Conservation (phyloP, 2,888 invertebrate genomes). For the Philereme vetulata region DNA sequence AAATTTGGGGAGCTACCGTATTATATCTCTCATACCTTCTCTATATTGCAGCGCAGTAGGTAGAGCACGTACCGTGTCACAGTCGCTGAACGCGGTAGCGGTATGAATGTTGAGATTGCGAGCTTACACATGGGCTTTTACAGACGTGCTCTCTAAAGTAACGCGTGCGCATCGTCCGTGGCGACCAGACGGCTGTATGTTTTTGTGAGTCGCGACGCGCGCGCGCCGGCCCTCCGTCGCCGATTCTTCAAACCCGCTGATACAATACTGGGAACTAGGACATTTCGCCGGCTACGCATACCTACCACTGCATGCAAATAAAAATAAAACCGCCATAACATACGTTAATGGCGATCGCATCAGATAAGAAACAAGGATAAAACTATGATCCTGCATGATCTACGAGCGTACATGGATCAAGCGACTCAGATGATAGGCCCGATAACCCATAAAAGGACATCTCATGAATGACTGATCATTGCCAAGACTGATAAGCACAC, state of each 20-base stretch:
- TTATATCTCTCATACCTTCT: constrained; percentile 33
- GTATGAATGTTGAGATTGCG: constrained; percentile 41
- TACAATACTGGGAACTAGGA: constrained; percentile 74
- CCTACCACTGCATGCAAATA: constrained; percentile 31
- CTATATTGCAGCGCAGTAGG: constrained; percentile 28
- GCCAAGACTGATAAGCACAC: constrained; percentile 50
- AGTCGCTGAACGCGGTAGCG: constrained; percentile 35
- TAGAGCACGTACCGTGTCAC: constrained; percentile 32
- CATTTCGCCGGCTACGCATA: constrained; percentile 53
- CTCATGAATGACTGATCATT: constrained; percentile 53
- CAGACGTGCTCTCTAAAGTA: constrained; percentile 43
- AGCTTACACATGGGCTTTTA: constrained; percentile 43
- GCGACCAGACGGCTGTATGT: constrained; percentile 66
- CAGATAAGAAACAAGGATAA: constrained; percentile 35
- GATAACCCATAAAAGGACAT: constrained; percentile 35
- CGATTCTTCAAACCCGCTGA: constrained; percentile 66
- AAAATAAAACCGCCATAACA: constrained; percentile 31
- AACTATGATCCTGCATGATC: constrained; percentile 36
- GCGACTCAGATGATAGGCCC: constrained; percentile 32
- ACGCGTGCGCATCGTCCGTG: constrained; percentile 56
- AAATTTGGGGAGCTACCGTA: constrained; percentile 41
- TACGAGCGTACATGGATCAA: constrained; percentile 31
- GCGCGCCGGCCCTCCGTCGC: constrained; percentile 58
- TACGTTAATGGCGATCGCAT: constrained; percentile 27
- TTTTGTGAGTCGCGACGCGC: constrained; percentile 77